Base-by-base conservation (phyloP, 2,113 vertebrate species). In the Colaptes auratus region DNA sequence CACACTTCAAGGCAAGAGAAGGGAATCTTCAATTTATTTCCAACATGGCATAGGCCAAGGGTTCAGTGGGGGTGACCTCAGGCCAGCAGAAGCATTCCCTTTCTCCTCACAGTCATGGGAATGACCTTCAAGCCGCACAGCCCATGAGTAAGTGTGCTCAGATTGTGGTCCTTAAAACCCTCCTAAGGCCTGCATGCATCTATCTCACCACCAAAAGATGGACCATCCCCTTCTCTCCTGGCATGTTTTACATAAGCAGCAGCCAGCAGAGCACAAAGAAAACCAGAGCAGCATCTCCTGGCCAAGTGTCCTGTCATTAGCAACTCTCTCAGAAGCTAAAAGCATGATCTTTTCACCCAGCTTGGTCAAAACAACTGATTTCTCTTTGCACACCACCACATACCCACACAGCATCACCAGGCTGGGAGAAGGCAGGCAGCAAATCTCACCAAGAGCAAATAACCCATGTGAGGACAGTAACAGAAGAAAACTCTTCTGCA, bases 401-500 rank as follows among this genome's bases (percentile, higher is more conserved):
- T 56, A 69, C 59, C 12, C 4, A 3, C 0, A 6, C 3, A 55
- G n/a, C 44, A 74, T 4, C 27, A 71, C 7, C 48, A 18, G 0
- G 0, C 20, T 60, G 18, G 11, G 31, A 20, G 20, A 71, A 87
- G 46, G 5, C 4, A 5, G 15, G 82, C 55, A 90, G 56, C 65
- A 92, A 89, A 72, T 3, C 39, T 30, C 5, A 5, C 5, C 25
- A 44, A 18, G 13, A 35, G n/a, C 27, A 52, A 82, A 27, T 12
- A 33, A 35, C 23, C 28, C 3, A 0, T 1, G 12, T 12, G 18
- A 70, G 27, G 8, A 56, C 0, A 2, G 27, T 33, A 52, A 20
- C 9, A n/a, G 28, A 39, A 20, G 27, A 50, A 63, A 63, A 77
- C 21, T 6, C 56, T 66, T 74, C 21, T 39, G 28, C 13, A 13